These are phyloP conservation scores for Macroteleia sp. DNA, from an alignment of 2,888 invertebrate species.

Conservation along the genomic window DNA sequence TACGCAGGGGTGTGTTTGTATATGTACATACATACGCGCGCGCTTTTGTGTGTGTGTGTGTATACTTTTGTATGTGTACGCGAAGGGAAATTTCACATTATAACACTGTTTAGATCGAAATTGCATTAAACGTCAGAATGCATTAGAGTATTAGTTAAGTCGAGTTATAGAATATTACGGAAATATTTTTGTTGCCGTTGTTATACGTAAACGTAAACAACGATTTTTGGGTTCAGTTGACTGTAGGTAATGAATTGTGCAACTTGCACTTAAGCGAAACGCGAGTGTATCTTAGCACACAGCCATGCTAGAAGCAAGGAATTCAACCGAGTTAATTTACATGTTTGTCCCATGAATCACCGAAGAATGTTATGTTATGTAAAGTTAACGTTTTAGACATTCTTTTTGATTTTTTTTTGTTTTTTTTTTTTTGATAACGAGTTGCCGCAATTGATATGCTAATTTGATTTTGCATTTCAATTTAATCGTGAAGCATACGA, in stretches of 20 bases:
- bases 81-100: no score
- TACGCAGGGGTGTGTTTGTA: constrained; percentile 6
- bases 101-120: no score
- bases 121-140: no score
- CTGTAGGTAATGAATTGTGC: constrained; percentile 10
- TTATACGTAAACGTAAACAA: background rate
- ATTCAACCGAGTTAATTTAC: constrained; percentile 35
- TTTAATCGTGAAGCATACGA: background rate
- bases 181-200: no score
- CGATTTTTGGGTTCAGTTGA: background rate
- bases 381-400: constrained; percentile 20
- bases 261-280: constrained; percentile 26
- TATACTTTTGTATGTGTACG: no score
- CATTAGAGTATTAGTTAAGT: background rate
- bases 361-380: constrained; percentile 27
- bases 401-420: background rate
- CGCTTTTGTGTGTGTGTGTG: no score
- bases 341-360: constrained; percentile 42
- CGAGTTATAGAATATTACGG: no score
- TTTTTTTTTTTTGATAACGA: no score
- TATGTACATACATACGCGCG: background rate
- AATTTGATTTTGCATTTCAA: constrained; percentile 12
- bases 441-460: constrained; percentile 7
- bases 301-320: constrained; percentile 7
- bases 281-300: constrained; percentile 19